Evolutionary conservation across 2,888 invertebrate genomes (phyloP), one percentile per base, ranked within the genome.

Genomic region (Cephus pulcher): DNA sequence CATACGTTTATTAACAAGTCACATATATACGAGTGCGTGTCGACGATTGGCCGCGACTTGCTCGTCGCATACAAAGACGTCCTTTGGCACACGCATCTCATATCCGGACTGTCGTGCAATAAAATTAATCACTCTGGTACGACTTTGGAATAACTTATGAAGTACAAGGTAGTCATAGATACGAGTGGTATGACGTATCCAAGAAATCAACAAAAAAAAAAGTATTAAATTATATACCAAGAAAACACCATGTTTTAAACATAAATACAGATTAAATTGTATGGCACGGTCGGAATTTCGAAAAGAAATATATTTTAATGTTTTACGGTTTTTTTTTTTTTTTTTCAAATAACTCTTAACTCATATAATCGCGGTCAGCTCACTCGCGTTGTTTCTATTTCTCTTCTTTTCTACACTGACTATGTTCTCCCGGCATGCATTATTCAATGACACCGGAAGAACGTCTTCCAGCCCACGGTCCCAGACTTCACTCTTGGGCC

Each of bases 121-220:
- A 88, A 89, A 89, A 89, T 89, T 89, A 89, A 89, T 89, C 87
- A 88, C 84, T 87, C 84, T 82, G 86, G 85, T 85, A 87, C 86
- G 89, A 86, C 83, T 86, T 80, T 84, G 87, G 87, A 88, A 89
- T 89, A 89, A 88, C 87, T 89, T 88, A 89, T 88, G 86, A 23
- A 56, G 9, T 15, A 40, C 15, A 40, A 6, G 15, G 15, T 56
- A 56, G 56, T 23, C 56, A 23, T 56, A 56, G 56, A 56, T 56
- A 23, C 15, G 2, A 23, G 56, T 23, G 23, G 23, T 56, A 56
- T 2, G 56, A 56, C 56, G 23, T 56, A 1, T 56, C 23, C 6
- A 23, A 56, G 56, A 56, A 23, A 23, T 23, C 2, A 0, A 23
- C 6, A 15, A 23, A 9, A 23, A 56, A 32, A 0, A 23, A 23